Base-by-base conservation (phyloP, 2,113 vertebrate genomes). In the Myrmecophaga tridactyla region DNA sequence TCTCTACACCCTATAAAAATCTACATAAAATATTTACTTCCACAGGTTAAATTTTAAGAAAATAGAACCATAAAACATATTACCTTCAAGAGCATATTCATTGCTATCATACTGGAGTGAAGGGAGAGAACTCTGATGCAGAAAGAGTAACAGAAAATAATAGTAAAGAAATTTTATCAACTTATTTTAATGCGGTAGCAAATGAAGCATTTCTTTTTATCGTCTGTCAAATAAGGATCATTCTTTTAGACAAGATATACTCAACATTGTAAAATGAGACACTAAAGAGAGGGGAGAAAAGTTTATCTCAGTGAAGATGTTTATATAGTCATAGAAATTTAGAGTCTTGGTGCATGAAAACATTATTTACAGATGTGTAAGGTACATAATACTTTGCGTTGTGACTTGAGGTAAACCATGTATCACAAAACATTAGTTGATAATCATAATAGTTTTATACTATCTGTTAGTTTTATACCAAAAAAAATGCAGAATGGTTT, bases 141-240 rank as follows among this genome's bases (percentile, higher is more conserved):
- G 18, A 87, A 81, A 93, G 4, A 70, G 25, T 94, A 23, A 69
- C n/a, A 70, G 51, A 89, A 90, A 75, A 80, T 70, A 58, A 23
- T 60, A 95, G 36, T 48, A 84, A 78, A 95, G 39, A 76, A 69
- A 4, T 86, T 89, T 83, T 94, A 29, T 93, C 46, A 89, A 63
- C 58, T 60, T 73, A 80, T 89, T 86, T 93, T 95, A 83, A 89
- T 84, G 34, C 63, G 51, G 48, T 92, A 1, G 21, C 7, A 93
- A 89, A 84, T 80, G 77, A 73, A 94, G 43, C 80, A 89, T 93
- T 95, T 86, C 73, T 80, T 89, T 88, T 96, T 89, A 86, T 95
- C 21, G 83, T 43, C 14, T 96, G 41, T 93, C 86, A 89, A 86
- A 81, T 43, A 15, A 76, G 43, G 80, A 60, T 6, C 48, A 36